Evolutionary conservation across 2,888 invertebrate species (phyloP).

Genomic region (Synanthedon vespiformis): DNA sequence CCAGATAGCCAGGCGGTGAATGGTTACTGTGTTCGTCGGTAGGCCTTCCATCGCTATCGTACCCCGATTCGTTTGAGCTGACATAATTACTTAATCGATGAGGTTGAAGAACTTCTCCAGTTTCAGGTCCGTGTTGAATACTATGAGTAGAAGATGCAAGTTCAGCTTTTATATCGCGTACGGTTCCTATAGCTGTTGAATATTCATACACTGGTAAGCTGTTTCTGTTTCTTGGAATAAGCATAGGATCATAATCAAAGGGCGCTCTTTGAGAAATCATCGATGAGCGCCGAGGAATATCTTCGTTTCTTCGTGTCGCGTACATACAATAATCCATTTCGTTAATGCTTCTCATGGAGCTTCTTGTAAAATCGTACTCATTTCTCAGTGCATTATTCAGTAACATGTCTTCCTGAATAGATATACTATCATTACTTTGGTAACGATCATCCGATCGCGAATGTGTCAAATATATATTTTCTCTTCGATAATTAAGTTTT

Average conservation of each 20-base stretch:
- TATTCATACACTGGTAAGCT: conserved; percentile 65
- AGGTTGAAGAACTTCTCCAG: conserved; percentile 69
- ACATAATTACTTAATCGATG: conserved; percentile 79
- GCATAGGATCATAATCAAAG: conserved; percentile 61
- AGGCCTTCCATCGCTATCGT: conserved; percentile 81
- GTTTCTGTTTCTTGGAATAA: conserved; percentile 60
- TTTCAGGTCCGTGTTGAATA: conserved; percentile 68
- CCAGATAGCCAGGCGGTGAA: conserved; percentile 67
- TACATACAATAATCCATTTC: conserved; percentile 43
- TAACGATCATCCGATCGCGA: conserved; percentile 74
- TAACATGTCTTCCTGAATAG: conserved; percentile 57
- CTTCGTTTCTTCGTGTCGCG: conserved; percentile 37
- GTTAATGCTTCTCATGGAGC: conserved; percentile 56
- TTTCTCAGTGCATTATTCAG: conserved; percentile 45
- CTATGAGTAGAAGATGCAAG: conserved; percentile 57
- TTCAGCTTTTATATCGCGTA: conserved; percentile 52
- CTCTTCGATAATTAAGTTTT: conserved; percentile 38
- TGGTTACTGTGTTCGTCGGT: conserved; percentile 67
- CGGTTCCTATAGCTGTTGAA: conserved; percentile 44
- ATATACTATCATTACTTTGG: conserved; percentile 63
- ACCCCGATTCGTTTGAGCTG: conserved; percentile 86
- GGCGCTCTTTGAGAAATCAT: conserved; percentile 59
- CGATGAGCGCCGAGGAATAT: conserved; percentile 49
- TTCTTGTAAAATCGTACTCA: conserved; percentile 47
- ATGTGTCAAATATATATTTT: conserved; percentile 52